Percentiles rank a stretch among this genome's conserved stretches.
These are phyloP conservation scores for Sylvilagus bachmani DNA, from an alignment of 2,113 vertebrate genomes.

Conservation along the genomic window DNA sequence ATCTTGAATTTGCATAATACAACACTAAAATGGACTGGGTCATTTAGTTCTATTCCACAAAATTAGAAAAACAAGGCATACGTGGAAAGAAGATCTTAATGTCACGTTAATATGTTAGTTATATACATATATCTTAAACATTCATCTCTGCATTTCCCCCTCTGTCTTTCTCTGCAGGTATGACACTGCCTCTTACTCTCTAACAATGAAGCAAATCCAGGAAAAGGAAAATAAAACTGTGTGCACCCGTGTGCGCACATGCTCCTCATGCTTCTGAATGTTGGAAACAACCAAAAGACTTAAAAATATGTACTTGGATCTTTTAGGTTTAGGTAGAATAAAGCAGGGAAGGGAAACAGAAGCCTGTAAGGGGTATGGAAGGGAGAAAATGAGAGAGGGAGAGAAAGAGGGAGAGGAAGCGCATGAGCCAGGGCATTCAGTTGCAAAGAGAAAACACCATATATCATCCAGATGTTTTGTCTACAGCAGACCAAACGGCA, in stretches of 20 bases:
- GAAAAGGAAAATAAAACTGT: neutral
- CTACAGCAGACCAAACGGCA: slow-evolving; percentile 68
- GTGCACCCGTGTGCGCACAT: too few species aligned
- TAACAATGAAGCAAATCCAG: neutral
- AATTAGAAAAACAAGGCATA: slow-evolving; percentile 33
- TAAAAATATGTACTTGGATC: neutral
- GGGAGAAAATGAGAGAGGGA: neutral
- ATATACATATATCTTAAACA: neutral
- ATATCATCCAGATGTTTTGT: slow-evolving; percentile 81
- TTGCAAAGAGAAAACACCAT: slow-evolving; percentile 58
- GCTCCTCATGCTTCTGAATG: neutral
- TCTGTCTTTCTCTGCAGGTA: neutral
- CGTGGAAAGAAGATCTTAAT: neutral
- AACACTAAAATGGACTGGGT: neutral
- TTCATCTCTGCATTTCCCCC: neutral
- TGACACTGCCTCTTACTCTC: neutral
- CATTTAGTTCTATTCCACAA: neutral
- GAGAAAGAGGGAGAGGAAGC: neutral
- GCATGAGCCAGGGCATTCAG: neutral
- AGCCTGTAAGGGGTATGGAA: neutral
- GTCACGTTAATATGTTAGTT: neutral
- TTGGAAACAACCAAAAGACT: neutral
- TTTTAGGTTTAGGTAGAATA: neutral
- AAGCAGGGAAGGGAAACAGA: neutral
- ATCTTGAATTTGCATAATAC: neutral